Percentiles rank a stretch among this genome's conserved stretches.
These are phyloP conservation scores for Nymphalis polychloros DNA, from an alignment of 2,888 invertebrate genomes.

Conservation along the genomic window DNA sequence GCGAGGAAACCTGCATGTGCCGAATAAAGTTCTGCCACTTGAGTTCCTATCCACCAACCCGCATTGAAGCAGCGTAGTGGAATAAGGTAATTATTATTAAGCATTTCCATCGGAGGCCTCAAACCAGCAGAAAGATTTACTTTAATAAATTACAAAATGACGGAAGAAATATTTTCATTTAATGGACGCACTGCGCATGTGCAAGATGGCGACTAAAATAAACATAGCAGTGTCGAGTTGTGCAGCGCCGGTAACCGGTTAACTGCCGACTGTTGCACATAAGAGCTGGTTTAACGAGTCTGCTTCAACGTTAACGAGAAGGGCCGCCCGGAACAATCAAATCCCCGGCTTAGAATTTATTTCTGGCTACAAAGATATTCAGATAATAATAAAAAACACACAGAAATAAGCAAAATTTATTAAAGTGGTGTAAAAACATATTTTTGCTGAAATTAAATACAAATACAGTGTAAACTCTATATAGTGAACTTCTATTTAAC, in stretches of 20 bases:
- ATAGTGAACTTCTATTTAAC: too few species aligned
- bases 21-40: too few species aligned
- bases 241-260: slow-evolving; percentile 4
- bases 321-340: not conserved
- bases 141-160: not conserved
- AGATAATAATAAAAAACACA: not conserved
- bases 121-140: too few species aligned
- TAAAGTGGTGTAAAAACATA: too few species aligned
- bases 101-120: too few species aligned
- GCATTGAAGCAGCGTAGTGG: too few species aligned
- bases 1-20: too few species aligned
- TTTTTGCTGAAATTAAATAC: too few species aligned
- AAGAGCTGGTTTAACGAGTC: slow-evolving; percentile 9
- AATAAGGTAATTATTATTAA: too few species aligned
- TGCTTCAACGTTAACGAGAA: not conserved
- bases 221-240: not conserved
- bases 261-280: not conserved
- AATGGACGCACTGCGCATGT: not conserved
- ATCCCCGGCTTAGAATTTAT: not conserved
- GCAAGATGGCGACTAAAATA: not conserved
- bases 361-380: not conserved
- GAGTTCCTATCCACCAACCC: too few species aligned
- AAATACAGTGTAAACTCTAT: too few species aligned
- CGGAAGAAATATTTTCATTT: not conserved
- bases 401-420: not conserved